phyloP scores from a whole-genome alignment of 23 tunicate species.

The Halocynthia aurantium region DNA sequence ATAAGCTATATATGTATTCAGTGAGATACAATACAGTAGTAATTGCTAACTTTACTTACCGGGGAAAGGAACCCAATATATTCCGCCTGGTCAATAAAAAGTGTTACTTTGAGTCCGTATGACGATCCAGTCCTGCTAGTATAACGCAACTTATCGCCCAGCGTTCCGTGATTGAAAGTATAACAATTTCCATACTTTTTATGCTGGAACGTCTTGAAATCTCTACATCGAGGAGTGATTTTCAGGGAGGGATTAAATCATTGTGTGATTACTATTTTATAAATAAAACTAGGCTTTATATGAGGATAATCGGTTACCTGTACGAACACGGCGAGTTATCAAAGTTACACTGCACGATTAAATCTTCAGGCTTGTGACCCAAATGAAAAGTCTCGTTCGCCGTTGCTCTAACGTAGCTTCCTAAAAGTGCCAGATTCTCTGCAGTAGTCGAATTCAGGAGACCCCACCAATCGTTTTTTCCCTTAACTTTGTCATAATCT shows the following conservation, averaged over 20 bases:
- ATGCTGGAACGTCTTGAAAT: slow-evolving; percentile 3
- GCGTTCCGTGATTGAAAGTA: slow-evolving; percentile 8
- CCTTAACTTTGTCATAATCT: slow-evolving; percentile 2
- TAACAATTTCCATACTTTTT: slow-evolving; percentile 4
- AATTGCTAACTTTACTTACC: background rate
- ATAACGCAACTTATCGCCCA: slow-evolving; percentile 1
- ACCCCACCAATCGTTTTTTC: slow-evolving; percentile 7
- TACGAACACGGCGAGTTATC: slow-evolving; percentile 4
- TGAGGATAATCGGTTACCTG: background rate
- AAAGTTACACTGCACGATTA: slow-evolving; percentile 4
- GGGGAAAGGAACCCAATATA: slow-evolving; percentile 1
- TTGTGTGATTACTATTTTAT: too few species aligned
- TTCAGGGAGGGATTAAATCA: too few species aligned
- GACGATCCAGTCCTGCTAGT: slow-evolving; percentile 2
- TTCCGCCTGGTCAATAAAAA: slow-evolving; percentile 6
- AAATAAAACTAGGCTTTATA: too few species aligned
- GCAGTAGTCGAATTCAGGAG: slow-evolving; percentile 1
- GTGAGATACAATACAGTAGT: background rate
- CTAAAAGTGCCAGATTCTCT: background rate
- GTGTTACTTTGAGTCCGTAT: slow-evolving; percentile 4
- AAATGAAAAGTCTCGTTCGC: slow-evolving; percentile 2
- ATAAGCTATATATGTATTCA: background rate
- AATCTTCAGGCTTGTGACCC: slow-evolving; percentile 5
- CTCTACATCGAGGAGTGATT: background rate
- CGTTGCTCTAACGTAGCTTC: background rate